Evolutionary conservation across 2,113 vertebrate species (phyloP).

Genomic region (Myiopsitta monachus): DNA sequence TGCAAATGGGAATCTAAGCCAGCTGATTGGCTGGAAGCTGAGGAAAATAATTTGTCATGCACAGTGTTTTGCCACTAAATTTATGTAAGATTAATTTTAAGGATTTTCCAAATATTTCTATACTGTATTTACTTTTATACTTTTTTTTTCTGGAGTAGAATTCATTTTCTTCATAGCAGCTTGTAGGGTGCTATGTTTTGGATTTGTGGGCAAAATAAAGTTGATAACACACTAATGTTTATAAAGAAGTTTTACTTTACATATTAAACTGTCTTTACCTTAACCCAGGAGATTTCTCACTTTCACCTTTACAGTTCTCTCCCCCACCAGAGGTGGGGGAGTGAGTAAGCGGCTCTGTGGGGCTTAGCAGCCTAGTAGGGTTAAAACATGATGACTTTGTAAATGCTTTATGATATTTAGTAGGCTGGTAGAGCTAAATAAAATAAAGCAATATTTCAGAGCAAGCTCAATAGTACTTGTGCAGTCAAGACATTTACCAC

Average conservation of each 20-base stretch:
- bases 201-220: neutral
- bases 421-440: neutral
- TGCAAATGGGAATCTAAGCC: constrained; percentile 5
- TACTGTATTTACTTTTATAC: neutral
- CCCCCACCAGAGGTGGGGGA: accelerated
- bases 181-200: neutral
- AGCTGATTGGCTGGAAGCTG: neutral
- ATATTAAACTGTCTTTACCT: neutral
- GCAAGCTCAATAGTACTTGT: neutral
- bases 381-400: neutral
- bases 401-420: neutral
- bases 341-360: accelerated
- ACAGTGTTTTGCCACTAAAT: neutral
- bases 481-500: neutral
- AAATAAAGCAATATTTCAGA: neutral
- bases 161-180: neutral
- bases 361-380: neutral
- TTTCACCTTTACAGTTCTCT: neutral
- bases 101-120: neutral
- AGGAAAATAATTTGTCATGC: constrained; percentile 9
- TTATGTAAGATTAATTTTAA: constrained; percentile 11
- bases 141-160: neutral
- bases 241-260: neutral
- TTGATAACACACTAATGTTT: neutral
- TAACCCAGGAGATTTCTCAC: neutral